Conservation (phyloP, 2,797 vertebrate genomes). For the Anolis apletophallus region DNA sequence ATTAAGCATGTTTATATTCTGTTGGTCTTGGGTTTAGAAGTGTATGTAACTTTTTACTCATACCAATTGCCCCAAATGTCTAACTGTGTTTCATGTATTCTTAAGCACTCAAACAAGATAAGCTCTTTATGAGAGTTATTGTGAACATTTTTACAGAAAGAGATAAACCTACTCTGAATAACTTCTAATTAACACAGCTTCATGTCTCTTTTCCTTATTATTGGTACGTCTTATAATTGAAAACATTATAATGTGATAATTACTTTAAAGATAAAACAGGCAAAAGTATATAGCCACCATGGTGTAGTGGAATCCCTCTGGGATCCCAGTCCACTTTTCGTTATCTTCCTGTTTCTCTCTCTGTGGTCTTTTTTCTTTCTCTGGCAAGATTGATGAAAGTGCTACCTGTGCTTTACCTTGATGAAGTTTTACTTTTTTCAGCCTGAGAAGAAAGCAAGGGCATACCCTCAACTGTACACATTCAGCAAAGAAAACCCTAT, state of each 20-base stretch:
- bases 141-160: neutral
- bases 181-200: neutral
- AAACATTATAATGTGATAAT: too few species aligned
- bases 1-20: neutral
- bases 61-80: neutral
- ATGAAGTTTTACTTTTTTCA: too few species aligned
- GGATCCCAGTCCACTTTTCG: too few species aligned
- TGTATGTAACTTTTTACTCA: neutral
- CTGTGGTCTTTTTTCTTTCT: too few species aligned
- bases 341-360: too few species aligned
- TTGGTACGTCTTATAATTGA: neutral
- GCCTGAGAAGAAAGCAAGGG: too few species aligned
- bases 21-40: neutral
- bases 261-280: too few species aligned
- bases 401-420: too few species aligned
- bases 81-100: neutral
- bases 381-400: too few species aligned
- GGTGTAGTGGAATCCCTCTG: neutral
- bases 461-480: too few species aligned
- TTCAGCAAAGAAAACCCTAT: too few species aligned
- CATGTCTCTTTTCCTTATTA: neutral
- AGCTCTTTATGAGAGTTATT: neutral
- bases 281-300: too few species aligned
- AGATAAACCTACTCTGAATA: neutral
- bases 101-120: neutral